Evolutionary conservation across 2,797 vertebrate species (phyloP).

Genomic region (Antennarius maculatus): DNA sequence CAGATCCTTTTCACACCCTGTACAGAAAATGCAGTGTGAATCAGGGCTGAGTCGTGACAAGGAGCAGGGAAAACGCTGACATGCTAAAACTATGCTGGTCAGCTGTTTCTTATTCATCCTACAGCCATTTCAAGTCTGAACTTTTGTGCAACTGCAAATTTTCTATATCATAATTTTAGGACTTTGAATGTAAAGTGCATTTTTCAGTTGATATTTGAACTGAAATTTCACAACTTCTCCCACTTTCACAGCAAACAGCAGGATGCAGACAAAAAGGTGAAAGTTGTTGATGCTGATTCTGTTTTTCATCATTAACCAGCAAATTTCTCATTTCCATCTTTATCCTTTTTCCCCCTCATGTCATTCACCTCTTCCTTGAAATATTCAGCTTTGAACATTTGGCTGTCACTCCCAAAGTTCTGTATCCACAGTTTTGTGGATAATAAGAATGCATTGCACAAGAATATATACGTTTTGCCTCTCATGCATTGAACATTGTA

Average conservation of each 20-base stretch:
- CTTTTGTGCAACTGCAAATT: constrained; percentile 29
- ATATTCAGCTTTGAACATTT: too few species aligned
- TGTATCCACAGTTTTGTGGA: too few species aligned
- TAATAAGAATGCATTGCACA: too few species aligned
- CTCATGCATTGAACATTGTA: too few species aligned
- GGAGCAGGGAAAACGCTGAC: constrained; percentile 55
- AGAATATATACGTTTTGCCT: too few species aligned
- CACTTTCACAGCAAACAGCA: constrained; percentile 11
- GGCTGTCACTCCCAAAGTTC: too few species aligned
- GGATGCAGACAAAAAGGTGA: constrained; percentile 22
- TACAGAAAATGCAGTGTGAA: constrained; percentile 59
- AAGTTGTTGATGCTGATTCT: constrained; percentile 28
- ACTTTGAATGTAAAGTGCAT: not conserved
- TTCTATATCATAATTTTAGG: constrained; percentile 2
- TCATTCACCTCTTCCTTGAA: too few species aligned
- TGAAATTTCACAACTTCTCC: not conserved
- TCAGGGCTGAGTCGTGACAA: constrained; percentile 50
- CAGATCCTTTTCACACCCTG: constrained; percentile 70
- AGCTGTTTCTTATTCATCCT: constrained; percentile 20
- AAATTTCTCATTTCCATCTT: not conserved
- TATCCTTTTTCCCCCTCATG: too few species aligned
- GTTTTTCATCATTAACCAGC: constrained; percentile 12
- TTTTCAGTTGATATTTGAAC: not conserved
- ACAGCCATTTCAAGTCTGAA: constrained; percentile 13
- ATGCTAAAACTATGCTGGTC: constrained; percentile 44